A percentile compares a stretch with the other conserved stretches of the same genome.
phyloP scores from a whole-genome alignment of 2,888 invertebrate genomes.

The Apamea sordens region DNA sequence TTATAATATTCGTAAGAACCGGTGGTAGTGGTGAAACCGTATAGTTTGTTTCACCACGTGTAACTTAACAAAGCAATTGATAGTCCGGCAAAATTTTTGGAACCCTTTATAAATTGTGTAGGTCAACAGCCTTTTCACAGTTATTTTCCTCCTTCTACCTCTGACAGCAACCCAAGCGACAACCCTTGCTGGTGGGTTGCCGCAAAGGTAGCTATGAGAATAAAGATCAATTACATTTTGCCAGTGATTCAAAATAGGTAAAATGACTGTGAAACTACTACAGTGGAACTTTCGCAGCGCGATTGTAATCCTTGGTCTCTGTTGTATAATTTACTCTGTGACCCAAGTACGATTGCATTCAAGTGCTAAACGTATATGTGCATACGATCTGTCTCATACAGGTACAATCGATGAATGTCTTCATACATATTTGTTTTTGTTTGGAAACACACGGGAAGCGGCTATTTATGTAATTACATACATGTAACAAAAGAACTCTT shows the following conservation, averaged over 20 bases:
- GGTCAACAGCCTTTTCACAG: background rate
- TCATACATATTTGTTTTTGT: slow-evolving; percentile 32
- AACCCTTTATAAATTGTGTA: background rate
- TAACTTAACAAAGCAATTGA: background rate
- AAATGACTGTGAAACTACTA: background rate
- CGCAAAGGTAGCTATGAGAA: no score
- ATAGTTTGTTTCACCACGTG: background rate
- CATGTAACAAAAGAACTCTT: background rate
- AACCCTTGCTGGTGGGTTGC: no score
- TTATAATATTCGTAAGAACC: background rate
- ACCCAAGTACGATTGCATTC: slow-evolving; percentile 20
- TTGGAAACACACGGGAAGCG: slow-evolving; percentile 42
- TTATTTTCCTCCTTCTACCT: background rate
- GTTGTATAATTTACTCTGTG: slow-evolving; percentile 15
- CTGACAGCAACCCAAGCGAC: background rate
- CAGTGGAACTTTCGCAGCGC: background rate
- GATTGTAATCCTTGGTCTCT: background rate
- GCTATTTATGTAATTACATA: background rate
- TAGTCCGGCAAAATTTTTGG: background rate
- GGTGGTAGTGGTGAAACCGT: background rate
- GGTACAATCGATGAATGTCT: slow-evolving; percentile 35
- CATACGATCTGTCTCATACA: slow-evolving; percentile 38
- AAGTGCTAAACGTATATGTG: slow-evolving; percentile 55
- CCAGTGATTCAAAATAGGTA: background rate
- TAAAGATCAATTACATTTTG: background rate